These are phyloP conservation scores for Muscicapa striata DNA, from an alignment of 2,797 vertebrate genomes.

Conservation along the genomic window DNA sequence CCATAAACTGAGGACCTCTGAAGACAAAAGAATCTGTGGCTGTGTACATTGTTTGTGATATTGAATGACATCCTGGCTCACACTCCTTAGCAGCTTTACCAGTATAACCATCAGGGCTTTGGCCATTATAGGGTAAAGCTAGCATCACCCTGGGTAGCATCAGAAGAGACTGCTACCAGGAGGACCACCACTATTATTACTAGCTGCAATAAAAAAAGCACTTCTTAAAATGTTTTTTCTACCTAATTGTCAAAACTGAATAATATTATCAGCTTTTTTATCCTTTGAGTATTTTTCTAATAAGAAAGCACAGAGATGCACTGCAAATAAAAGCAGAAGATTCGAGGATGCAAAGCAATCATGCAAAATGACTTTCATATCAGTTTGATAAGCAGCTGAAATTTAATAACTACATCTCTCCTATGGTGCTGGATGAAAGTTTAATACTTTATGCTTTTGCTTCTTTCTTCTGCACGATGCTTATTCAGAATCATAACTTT, in stretches of 20 bases:
- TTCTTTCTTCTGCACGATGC: conserved; percentile 72
- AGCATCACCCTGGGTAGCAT: conserved; percentile 70
- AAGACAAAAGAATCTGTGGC: background rate
- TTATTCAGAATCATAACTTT: conserved; percentile 76
- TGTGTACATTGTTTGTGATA: background rate
- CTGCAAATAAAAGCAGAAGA: conserved; percentile 83
- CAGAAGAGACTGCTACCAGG: conserved; percentile 70
- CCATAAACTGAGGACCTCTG: background rate
- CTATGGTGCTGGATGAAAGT: conserved; percentile 82
- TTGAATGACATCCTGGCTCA: conserved; percentile 11
- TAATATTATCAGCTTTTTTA: conserved; percentile 85
- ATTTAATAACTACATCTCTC: conserved; percentile 86
- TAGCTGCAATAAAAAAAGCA: conserved; percentile 79
- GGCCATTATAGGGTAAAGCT: conserved; percentile 67
- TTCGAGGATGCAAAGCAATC: conserved; percentile 82
- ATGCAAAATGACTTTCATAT: conserved; percentile 86
- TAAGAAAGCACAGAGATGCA: conserved; percentile 81
- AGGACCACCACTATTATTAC: conserved; percentile 77
- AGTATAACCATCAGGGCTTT: conserved; percentile 58
- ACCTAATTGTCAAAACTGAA: conserved; percentile 84
- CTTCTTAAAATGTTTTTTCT: conserved; percentile 78
- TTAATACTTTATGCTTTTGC: conserved; percentile 79
- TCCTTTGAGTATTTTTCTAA: conserved; percentile 86
- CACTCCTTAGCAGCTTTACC: conserved; percentile 48
- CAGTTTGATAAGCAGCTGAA: conserved; percentile 86